These are phyloP conservation scores for Hylaeus anthracinus DNA, from an alignment of 1,140 invertebrate species.

Conservation along the genomic window DNA sequence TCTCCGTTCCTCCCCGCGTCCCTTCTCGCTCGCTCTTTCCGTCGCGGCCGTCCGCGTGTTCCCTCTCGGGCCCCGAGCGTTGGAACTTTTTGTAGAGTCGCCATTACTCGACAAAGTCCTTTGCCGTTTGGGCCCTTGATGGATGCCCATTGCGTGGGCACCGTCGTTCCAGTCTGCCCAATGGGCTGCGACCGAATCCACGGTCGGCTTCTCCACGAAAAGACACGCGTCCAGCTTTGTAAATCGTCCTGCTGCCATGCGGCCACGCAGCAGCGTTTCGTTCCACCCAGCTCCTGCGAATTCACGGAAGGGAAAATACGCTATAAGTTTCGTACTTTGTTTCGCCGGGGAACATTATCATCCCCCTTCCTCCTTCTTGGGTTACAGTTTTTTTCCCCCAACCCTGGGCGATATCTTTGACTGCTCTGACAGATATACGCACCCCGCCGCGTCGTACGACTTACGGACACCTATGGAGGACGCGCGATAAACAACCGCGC, in stretches of 20 bases:
- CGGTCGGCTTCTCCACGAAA: constrained; percentile 46
- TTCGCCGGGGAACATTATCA: constrained; percentile 43
- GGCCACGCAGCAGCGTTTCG: not conserved
- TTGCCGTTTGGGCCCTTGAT: constrained; percentile 73
- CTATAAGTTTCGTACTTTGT: constrained; percentile 51
- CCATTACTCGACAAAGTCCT: constrained; percentile 78
- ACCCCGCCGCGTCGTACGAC: constrained; percentile 1
- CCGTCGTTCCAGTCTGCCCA: constrained; percentile 64
- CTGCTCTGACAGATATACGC: constrained; percentile 31
- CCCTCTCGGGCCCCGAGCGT: constrained; percentile 40
- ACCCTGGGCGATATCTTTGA: not conserved
- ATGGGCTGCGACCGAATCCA: constrained; percentile 68
- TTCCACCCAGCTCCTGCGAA: constrained; percentile 31
- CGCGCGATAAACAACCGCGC: not conserved
- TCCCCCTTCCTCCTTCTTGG: not conserved
- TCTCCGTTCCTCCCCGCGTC: constrained; percentile 8
- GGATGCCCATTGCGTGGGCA: constrained; percentile 76
- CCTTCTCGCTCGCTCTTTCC: constrained; percentile 33
- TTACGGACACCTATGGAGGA: not conserved
- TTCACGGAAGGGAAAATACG: constrained; percentile 48
- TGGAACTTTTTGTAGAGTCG: constrained; percentile 70
- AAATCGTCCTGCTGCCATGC: constrained; percentile 53
- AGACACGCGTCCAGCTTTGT: constrained; percentile 64
- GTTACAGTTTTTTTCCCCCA: constrained; percentile 4
- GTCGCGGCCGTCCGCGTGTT: constrained; percentile 55